Base-by-base conservation (phyloP, 2,113 vertebrate species). In the Puma concolor region DNA sequence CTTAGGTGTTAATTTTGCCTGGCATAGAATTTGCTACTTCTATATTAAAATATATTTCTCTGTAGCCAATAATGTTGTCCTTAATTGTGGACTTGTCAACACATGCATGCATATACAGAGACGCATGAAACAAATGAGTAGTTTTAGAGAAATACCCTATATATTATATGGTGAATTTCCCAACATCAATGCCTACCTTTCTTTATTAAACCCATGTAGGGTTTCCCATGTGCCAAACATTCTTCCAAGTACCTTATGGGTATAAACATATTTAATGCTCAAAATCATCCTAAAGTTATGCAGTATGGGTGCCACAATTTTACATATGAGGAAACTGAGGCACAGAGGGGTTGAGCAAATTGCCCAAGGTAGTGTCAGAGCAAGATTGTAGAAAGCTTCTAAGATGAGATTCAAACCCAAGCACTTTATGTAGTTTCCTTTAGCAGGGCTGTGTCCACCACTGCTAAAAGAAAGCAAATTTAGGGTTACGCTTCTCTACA, bases 1-100 rank as follows among this genome's bases (percentile, higher is more conserved):
- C 16, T 69, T 69, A 52, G 15, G 1, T 86, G 7, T 52, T 77
- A 31, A 66, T 82, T 92, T 57, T 89, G 1, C 2, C 44, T 64
- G 33, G 14, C 64, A 72, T 71, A 79, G 3, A 88, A 44, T 52
- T 82, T n/a, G 60, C 29, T 71, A 77, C 38, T 41, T 91, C 19
- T 29, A n/a, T 86, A 77, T 54, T 88, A 91, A 96, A 83, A 72
- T 92, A 4, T 77, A 38, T 82, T 83, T 95, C 36, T 52, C 50
- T 60, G 21, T n/a, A 16, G 57, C 29, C 15, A 79, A 11, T 48
- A 79, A 90, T 21, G 38, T 31, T 74, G 4, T 38, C 44, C 11
- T 82, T 88, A 79, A 67, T 72, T 77, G 80, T 64, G 52, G 31
- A 50, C 7, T 76, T 9, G 33, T 48, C 19, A 85, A 52, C 17